Evolutionary conservation across 1,140 invertebrate species (phyloP), one percentile per base, ranked within the genome.

Genomic region (Halotydeus destructor): DNA sequence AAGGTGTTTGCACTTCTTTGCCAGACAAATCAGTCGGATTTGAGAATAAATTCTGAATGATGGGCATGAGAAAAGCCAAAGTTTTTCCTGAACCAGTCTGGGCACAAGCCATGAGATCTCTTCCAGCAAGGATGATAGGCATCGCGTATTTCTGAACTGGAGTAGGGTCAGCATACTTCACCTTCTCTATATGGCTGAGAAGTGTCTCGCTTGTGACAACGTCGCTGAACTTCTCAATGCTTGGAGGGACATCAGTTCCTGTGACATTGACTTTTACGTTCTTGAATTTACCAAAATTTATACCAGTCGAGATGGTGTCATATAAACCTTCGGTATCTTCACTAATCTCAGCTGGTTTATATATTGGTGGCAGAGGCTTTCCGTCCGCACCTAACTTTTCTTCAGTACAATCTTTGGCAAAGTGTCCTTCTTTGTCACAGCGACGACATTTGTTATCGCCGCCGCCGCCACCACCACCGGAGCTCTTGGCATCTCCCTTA

Each of bases 11-110:
- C 51, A 27, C 57, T 54, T 38, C 58, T 43, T 24, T 66, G 50
- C 49, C 69, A 38, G 43, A 23, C 70, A 70, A 33, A 46, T 51
- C 37, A 8, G 21, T 21, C 21, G 42, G 25, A 14, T 69, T 61
- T 19, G 67, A 60, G 11, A 86, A 52, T 1, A 86, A 55, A 0
- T 58, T 62, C 47, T 80, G 67, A 8, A 89, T 68, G n/a, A 93
- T 85, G 0, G 89, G 89, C 16, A 97, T 54, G 4, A 94, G 55
- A 54, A 88, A 97, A 0, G 86, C 88, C 3, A 84, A 85, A 11
- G 85, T 93, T 69, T 97, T 97, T 26, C 91, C 91, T 0, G 85
- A 93, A 0, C 91, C 91, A 28, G 91, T 98, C 61, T 97, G 88
- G 0, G 91, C 89, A 59, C 89, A 96, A 0, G 75, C 88, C 86